Percentiles rank a stretch among this genome's conserved stretches.
Conservation (phyloP, 2,113 vertebrate species). For the Lathamus discolor region DNA sequence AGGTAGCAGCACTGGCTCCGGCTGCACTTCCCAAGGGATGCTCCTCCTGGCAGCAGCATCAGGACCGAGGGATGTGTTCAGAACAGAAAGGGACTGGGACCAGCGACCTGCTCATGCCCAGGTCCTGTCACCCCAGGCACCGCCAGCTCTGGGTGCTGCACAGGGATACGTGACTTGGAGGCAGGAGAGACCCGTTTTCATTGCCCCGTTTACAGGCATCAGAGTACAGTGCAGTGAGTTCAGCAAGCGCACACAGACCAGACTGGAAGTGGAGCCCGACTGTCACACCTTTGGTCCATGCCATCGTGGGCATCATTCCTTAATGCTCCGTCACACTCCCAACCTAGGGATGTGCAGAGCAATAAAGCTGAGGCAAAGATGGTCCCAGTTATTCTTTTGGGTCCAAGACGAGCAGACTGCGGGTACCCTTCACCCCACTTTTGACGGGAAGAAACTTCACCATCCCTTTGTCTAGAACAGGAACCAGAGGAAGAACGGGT, state of each 20-base stretch:
- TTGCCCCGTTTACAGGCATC: background rate
- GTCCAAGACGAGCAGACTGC: background rate
- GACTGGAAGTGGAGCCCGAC: background rate
- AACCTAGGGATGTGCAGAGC: background rate
- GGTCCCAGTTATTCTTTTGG: background rate
- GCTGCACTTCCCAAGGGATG: background rate
- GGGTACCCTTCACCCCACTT: background rate
- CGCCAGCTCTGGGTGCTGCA: background rate
- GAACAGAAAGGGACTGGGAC: background rate
- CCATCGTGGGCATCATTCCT: background rate
- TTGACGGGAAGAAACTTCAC: background rate
- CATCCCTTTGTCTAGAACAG: background rate
- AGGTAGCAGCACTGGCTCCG: accelerated
- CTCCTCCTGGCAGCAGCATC: background rate
- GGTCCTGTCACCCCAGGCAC: background rate
- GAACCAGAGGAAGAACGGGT: background rate
- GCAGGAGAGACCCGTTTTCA: background rate
- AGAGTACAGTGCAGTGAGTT: background rate
- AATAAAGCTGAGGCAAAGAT: background rate
- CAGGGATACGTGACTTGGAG: background rate
- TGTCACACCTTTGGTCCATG: background rate
- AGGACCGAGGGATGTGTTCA: background rate
- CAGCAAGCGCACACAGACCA: background rate
- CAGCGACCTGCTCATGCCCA: background rate
- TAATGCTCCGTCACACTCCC: background rate